These are phyloP conservation scores for Furcula furcula DNA, from an alignment of 2,888 invertebrate species.

Conservation along the genomic window DNA sequence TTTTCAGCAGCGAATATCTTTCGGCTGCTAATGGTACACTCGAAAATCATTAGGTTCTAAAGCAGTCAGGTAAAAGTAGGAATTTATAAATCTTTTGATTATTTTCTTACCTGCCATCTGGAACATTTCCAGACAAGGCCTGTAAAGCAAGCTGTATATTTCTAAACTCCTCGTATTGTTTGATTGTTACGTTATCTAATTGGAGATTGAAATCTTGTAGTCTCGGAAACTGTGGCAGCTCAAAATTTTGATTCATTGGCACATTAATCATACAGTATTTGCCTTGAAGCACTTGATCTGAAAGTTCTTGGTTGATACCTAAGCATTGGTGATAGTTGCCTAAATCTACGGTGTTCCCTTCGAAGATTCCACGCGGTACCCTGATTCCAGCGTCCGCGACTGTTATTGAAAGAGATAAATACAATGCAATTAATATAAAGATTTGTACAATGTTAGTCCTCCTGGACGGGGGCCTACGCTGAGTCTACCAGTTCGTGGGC, in stretches of 20 bases:
- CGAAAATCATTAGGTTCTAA: no score
- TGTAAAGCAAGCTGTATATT: not conserved
- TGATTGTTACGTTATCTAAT: not conserved
- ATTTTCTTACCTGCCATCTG: not conserved
- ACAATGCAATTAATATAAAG: no score
- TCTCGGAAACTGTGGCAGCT: not conserved
- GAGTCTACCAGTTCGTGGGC: no score
- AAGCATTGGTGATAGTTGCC: conserved; percentile 35
- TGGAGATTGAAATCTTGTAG: not conserved
- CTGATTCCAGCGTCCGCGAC: conserved; percentile 7
- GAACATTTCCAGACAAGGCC: not conserved
- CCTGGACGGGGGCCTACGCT: no score
- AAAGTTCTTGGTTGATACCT: not conserved
- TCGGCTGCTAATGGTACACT: no score
- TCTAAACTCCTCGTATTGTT: not conserved
- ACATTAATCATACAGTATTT: conserved; percentile 1
- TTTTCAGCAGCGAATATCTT: no score
- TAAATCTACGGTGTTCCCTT: not conserved
- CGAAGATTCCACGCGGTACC: not conserved
- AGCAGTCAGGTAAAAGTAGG: no score
- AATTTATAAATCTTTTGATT: no score
- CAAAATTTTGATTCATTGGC: not conserved
- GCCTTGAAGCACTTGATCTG: not conserved
- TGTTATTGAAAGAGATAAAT: no score
- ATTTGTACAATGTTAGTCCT: no score